These are phyloP conservation scores for Calidris pygmaea DNA, from an alignment of 2,113 vertebrate species.

Conservation along the genomic window DNA sequence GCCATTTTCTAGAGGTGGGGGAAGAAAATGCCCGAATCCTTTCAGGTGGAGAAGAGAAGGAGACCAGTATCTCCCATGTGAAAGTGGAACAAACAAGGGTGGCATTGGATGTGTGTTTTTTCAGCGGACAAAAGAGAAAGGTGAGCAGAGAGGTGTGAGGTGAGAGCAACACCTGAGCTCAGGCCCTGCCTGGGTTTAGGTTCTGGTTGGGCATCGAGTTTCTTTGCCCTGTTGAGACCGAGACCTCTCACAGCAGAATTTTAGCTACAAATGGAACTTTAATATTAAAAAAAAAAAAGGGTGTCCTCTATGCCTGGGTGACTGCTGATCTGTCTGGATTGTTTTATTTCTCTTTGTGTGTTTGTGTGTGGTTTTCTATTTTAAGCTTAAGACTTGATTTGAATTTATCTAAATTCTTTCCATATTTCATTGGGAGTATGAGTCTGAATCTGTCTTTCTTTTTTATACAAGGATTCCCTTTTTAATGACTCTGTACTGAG, in stretches of 20 bases:
- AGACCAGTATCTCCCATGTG: background rate
- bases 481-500: background rate
- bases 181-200: background rate
- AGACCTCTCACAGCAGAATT: background rate
- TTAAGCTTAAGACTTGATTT: background rate
- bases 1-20: background rate
- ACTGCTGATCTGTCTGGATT: background rate
- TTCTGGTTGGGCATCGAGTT: background rate
- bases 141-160: fast-evolving
- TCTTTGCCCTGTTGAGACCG: background rate
- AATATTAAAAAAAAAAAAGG: background rate
- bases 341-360: background rate
- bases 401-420: background rate
- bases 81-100: background rate
- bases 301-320: background rate
- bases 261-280: background rate
- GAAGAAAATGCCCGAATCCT: background rate
- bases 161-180: background rate
- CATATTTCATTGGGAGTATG: background rate
- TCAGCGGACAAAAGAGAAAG: background rate
- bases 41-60: background rate
- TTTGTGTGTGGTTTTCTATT: background rate
- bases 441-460: background rate
- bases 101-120: fast-evolving
- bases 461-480: background rate